These are phyloP conservation scores for Hypselothyrea guttata DNA, from an alignment of 2,888 invertebrate species.

Conservation along the genomic window DNA sequence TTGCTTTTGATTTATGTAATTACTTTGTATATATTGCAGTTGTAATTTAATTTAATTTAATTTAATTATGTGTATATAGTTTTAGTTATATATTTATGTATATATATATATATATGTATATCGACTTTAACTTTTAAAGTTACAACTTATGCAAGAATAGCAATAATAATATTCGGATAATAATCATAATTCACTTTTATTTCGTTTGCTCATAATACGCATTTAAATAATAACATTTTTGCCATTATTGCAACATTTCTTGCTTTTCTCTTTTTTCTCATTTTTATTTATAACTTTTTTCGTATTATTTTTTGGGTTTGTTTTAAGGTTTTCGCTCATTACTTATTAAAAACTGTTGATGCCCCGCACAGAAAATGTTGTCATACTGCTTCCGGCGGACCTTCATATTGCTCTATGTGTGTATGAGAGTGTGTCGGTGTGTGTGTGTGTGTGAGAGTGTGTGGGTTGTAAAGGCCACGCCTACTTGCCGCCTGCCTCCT, in stretches of 20 bases:
- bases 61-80: constrained; percentile 28
- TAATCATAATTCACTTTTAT: constrained; percentile 53
- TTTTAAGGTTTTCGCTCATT: constrained; percentile 54
- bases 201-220: constrained; percentile 56
- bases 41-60: constrained; percentile 42
- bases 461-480: constrained; percentile 39
- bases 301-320: constrained; percentile 14
- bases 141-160: constrained; percentile 67
- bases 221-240: constrained; percentile 76
- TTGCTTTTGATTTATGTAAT: constrained; percentile 64
- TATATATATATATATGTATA: constrained; percentile 43
- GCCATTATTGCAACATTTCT: constrained; percentile 72
- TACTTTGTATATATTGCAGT: constrained; percentile 68
- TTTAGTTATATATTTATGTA: constrained; percentile 23
- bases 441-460: constrained; percentile 21
- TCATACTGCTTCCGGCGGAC: constrained; percentile 47
- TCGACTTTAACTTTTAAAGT: constrained; percentile 74
- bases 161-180: constrained; percentile 50
- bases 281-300: constrained; percentile 21
- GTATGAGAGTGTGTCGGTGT: constrained; percentile 24
- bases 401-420: constrained; percentile 38
- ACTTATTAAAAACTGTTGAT: constrained; percentile 56
- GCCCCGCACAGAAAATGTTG: constrained; percentile 46
- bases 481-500: constrained; percentile 31
- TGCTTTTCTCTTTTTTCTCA: constrained; percentile 23